Evolutionary conservation across 2,113 vertebrate genomes (phyloP).

Genomic region (Elaphurus davidianus): DNA sequence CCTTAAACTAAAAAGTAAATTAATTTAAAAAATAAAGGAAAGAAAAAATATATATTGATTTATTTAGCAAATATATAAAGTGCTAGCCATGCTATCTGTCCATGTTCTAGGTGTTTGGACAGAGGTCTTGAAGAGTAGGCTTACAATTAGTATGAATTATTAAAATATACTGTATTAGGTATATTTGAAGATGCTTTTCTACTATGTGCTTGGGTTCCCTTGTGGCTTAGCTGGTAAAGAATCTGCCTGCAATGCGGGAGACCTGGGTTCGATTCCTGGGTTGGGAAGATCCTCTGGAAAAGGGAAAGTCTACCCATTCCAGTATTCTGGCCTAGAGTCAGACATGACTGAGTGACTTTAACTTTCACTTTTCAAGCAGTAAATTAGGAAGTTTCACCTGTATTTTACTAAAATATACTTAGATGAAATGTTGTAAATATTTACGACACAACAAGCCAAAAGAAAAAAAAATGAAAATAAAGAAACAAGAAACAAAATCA

Average conservation of each 20-base stretch:
- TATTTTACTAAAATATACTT: background rate
- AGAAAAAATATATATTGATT: background rate
- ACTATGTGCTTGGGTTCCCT: background rate
- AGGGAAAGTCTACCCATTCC: background rate
- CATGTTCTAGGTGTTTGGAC: background rate
- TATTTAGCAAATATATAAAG: background rate
- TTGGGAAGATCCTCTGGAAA: background rate
- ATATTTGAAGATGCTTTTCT: background rate
- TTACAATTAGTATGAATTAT: background rate
- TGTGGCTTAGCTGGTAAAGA: background rate
- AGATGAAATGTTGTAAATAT: background rate
- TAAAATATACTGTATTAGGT: background rate
- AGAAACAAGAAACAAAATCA: background rate
- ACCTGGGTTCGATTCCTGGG: background rate
- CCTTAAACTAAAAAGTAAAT: background rate
- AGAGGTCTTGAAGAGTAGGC: background rate
- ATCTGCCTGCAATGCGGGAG: background rate
- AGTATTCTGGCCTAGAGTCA: background rate
- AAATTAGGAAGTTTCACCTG: background rate
- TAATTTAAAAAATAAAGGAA: background rate
- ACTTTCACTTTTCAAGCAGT: background rate
- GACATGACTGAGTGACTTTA: rapidly evolving
- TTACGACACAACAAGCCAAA: too few species aligned
- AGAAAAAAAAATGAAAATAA: background rate
- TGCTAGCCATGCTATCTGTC: background rate